phyloP scores from a whole-genome alignment of 2,113 vertebrate genomes.

The Pituophis catenifer region DNA sequence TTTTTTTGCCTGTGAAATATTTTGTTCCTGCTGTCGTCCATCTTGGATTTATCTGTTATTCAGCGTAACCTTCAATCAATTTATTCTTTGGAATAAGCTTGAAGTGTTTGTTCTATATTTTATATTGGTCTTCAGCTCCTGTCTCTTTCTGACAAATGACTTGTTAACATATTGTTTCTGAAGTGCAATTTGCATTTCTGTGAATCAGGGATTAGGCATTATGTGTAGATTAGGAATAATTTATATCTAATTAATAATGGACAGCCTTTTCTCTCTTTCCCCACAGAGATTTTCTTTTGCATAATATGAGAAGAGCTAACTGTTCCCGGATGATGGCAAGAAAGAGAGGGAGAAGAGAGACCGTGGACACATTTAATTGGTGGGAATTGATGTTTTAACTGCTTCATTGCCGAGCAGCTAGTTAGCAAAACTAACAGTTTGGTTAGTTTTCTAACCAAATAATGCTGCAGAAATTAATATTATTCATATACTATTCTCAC shows the following conservation, averaged over 20 bases:
- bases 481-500: background rate
- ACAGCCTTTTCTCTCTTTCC: slow-evolving; percentile 49
- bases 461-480: background rate
- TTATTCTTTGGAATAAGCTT: slow-evolving; percentile 55
- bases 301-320: slow-evolving; percentile 51
- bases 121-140: slow-evolving; percentile 53
- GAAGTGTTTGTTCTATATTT: slow-evolving; percentile 66
- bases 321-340: slow-evolving; percentile 50
- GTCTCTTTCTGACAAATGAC: slow-evolving; percentile 65
- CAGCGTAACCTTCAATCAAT: slow-evolving; percentile 47
- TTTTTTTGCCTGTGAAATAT: slow-evolving; percentile 25
- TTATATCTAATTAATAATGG: slow-evolving; percentile 74
- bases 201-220: slow-evolving; percentile 67
- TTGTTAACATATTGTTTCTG: slow-evolving; percentile 73
- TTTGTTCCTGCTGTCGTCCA: slow-evolving; percentile 35
- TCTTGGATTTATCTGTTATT: slow-evolving; percentile 35
- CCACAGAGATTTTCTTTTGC: slow-evolving; percentile 57
- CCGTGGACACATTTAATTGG: slow-evolving; percentile 30
- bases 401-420: slow-evolving; percentile 26
- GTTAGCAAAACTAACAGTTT: no score
- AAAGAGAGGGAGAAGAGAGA: slow-evolving; percentile 37
- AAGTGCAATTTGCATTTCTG: slow-evolving; percentile 70
- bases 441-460: background rate
- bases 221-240: slow-evolving; percentile 76
- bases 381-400: slow-evolving; percentile 38